Percentiles rank a stretch among this genome's conserved stretches.
Conservation (phyloP, 2,888 invertebrate genomes). For the Clistopyga incitator region DNA sequence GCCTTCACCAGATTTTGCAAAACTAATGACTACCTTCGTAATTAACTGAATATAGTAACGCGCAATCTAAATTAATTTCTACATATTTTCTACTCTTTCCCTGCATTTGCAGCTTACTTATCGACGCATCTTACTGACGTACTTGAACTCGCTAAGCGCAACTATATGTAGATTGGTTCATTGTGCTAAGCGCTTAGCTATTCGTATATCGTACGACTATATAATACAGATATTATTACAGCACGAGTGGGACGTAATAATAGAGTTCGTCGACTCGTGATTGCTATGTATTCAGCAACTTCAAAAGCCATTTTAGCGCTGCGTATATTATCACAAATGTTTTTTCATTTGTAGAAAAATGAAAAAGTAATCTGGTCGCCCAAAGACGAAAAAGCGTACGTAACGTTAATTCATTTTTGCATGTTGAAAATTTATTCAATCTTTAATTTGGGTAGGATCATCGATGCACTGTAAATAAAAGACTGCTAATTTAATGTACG, state of each 20-base stretch:
- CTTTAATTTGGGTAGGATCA: background rate
- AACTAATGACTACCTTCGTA: background rate
- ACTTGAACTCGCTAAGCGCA: background rate
- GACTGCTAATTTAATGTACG: too few relatives aligned
- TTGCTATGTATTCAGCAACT: background rate
- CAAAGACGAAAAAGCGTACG: background rate
- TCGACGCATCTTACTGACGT: constrained; percentile 9
- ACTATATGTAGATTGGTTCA: background rate
- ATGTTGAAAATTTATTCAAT: background rate
- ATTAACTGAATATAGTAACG: background rate
- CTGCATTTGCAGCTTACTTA: background rate
- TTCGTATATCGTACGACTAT: background rate
- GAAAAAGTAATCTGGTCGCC: background rate
- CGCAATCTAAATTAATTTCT: background rate
- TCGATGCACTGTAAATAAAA: too few relatives aligned
- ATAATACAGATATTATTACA: background rate
- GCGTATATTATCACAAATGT: background rate
- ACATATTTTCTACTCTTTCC: background rate
- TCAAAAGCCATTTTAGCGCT: background rate
- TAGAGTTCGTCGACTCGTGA: constrained; percentile 52
- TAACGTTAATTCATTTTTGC: background rate
- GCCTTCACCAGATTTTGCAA: too few relatives aligned
- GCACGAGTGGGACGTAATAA: constrained; percentile 3
- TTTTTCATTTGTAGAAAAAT: background rate
- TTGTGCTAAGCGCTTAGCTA: too few relatives aligned